Percentiles rank a stretch among this genome's conserved stretches.
phyloP scores from a whole-genome alignment of 2,888 invertebrate species.

The Elegia similella region DNA sequence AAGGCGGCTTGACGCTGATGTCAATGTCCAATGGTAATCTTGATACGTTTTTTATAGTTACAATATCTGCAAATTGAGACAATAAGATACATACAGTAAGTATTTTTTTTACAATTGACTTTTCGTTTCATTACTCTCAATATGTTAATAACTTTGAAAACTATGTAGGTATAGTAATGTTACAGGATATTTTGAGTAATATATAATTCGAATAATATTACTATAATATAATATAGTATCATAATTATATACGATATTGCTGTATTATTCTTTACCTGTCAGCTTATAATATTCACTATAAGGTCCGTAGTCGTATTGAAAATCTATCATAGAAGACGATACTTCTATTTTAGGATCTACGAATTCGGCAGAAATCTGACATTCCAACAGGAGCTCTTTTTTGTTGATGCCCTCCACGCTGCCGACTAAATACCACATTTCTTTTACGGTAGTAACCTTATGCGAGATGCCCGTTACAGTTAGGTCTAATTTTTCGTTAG shows the following conservation, averaged over 20 bases:
- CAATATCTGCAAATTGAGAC: slow-evolving; percentile 64
- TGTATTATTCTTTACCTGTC: slow-evolving; percentile 51
- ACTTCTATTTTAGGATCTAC: slow-evolving; percentile 81
- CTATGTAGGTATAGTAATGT: too few species aligned
- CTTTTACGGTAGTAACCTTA: slow-evolving; percentile 65
- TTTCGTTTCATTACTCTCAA: too few species aligned
- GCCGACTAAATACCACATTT: slow-evolving; percentile 82
- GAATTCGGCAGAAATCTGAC: slow-evolving; percentile 78
- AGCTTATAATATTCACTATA: slow-evolving; percentile 67
- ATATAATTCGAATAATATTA: too few species aligned
- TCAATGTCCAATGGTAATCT: slow-evolving; percentile 72
- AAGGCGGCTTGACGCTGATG: slow-evolving; percentile 72
- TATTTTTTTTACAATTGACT: too few species aligned
- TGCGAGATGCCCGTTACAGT: slow-evolving; percentile 59
- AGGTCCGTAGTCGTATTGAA: slow-evolving; percentile 74
- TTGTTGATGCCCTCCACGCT: slow-evolving; percentile 77
- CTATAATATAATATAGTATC: too few species aligned
- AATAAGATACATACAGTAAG: neutral
- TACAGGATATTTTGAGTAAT: too few species aligned
- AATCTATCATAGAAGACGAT: slow-evolving; percentile 67
- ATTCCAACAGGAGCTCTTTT: slow-evolving; percentile 74
- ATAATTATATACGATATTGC: neutral
- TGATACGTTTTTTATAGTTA: slow-evolving; percentile 79
- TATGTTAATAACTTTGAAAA: too few species aligned
- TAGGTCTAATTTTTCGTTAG: slow-evolving; percentile 64